Evolutionary conservation across 2,113 vertebrate species (phyloP).

Genomic region (Genyomyrus donnyi): DNA sequence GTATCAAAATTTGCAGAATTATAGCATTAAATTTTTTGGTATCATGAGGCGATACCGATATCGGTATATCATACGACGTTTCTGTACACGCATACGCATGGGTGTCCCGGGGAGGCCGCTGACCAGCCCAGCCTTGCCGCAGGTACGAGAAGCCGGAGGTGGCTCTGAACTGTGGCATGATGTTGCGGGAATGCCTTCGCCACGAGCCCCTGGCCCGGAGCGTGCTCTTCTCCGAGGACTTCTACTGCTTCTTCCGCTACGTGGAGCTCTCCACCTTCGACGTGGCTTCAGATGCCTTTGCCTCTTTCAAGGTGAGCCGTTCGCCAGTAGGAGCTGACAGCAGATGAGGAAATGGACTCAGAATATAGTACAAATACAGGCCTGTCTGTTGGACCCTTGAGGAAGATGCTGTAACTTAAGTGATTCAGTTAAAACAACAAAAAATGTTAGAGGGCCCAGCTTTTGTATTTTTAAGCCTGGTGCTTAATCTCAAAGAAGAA

Average conservation of each 20-base stretch:
- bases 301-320: slow-evolving; percentile 62
- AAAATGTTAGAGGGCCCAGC: not conserved
- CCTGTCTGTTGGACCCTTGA: not conserved
- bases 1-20: not conserved
- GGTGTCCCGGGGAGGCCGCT: not conserved
- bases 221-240: slow-evolving; percentile 64
- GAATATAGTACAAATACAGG: not conserved
- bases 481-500: not conserved
- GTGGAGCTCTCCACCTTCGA: slow-evolving; percentile 71
- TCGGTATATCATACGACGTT: not conserved
- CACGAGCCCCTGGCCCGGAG: slow-evolving; percentile 66
- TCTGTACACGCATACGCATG: not conserved
- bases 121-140: not conserved
- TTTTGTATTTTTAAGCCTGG: not conserved
- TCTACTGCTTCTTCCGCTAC: slow-evolving; percentile 64
- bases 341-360: not conserved
- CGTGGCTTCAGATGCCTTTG: slow-evolving; percentile 70
- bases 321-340: not conserved
- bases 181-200: slow-evolving; percentile 68
- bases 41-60: not conserved
- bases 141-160: slow-evolving; percentile 67
- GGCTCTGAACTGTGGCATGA: slow-evolving; percentile 72
- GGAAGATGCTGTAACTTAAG: not conserved
- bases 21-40: not conserved
- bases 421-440: not conserved